Evolutionary conservation across 2,888 invertebrate genomes (phyloP), one percentile per base, ranked within the genome.

Genomic region (Macrosoma leucophasiata): DNA sequence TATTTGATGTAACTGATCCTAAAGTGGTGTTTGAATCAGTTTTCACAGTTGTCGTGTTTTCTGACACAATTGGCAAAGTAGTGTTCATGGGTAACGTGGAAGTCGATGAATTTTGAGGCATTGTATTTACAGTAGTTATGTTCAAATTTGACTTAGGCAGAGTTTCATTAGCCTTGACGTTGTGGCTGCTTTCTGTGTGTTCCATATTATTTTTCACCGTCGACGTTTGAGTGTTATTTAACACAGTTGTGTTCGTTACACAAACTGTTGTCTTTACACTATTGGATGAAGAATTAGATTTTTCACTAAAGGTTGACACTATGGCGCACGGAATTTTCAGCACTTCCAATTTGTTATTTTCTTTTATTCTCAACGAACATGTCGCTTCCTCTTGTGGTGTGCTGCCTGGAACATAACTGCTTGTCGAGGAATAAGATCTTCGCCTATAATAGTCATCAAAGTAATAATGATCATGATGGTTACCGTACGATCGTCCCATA

Each of bases 311-410:
- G 1, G 82, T 84, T 1, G 82, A 77, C 5, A 84, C 81, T 5
- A 81, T 81, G 58, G 76, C 82, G 47, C 82, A 84, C 1, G 82
- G 82, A 46, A 84, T 66, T 50, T 64, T 77, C 8, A 82, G 43
- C 10, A 50, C 43, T 44, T 77, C 61, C 9, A 55, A 31, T 20
- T 57, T 62, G 4, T 57, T 60, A 15, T 70, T 62, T 46, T 81
- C 75, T 35, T 58, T 69, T 6, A 82, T 58, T 50, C 61, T 74
- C 19, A 84, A 56, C 7, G 55, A 48, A 32, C 82, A 84, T 2
- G 43, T 51, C 8, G 82, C 82, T 36, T 58, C 51, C 12, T 69
- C 62, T 29, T 45, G 53, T 8, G 65, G 62, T 24, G 29, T 48
- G 12, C 51, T 43, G 17, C 52, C 43, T 2, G 52, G 31, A 22